These are phyloP conservation scores for Drosophila birchii DNA, from an alignment of 2,888 invertebrate species.

Conservation along the genomic window DNA sequence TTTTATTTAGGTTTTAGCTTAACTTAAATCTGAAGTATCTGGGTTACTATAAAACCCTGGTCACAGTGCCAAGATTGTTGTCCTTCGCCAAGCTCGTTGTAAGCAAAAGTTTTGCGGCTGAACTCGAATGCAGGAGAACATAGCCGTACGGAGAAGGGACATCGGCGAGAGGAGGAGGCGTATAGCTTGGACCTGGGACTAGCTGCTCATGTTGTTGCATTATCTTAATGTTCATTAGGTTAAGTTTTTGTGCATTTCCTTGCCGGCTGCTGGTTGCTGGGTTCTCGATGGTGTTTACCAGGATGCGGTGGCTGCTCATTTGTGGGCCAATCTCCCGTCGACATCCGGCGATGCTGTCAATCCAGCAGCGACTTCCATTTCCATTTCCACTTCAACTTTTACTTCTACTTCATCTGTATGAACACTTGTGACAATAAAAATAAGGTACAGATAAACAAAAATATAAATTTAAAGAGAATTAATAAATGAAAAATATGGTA, in stretches of 20 bases:
- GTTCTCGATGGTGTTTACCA: constrained; percentile 22
- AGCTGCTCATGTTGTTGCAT: constrained; percentile 68
- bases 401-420: constrained; percentile 63
- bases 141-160: constrained; percentile 12
- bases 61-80: constrained; percentile 33
- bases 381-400: constrained; percentile 56
- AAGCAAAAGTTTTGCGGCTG: constrained; percentile 76
- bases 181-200: constrained; percentile 13
- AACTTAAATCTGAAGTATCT: neutral
- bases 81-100: constrained; percentile 44
- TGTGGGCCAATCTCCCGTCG: constrained; percentile 77
- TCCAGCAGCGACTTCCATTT: constrained; percentile 51
- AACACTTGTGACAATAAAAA: neutral
- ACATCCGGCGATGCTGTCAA: constrained; percentile 57
- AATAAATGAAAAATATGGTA: too few species aligned
- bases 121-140: constrained; percentile 74
- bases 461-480: neutral
- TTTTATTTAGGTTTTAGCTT: neutral
- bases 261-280: constrained; percentile 48
- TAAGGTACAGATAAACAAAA: neutral
- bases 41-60: neutral
- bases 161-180: neutral
- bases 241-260: constrained; percentile 80
- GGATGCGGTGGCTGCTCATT: constrained; percentile 63
- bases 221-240: constrained; percentile 81